Conservation (phyloP, 1,140 invertebrate genomes). For the Epicauta chinensis region DNA sequence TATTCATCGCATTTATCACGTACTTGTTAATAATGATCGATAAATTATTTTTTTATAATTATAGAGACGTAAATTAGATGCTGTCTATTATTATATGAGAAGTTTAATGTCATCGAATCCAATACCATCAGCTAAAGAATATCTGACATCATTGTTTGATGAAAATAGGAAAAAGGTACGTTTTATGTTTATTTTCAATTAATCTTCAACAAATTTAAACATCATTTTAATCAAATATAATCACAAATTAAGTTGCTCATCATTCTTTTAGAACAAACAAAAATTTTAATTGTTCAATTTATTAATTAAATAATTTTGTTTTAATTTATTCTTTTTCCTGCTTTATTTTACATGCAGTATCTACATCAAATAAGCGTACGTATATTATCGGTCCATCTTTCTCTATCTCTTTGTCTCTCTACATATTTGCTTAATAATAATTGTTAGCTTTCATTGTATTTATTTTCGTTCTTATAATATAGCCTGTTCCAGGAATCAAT, state of each 20-base stretch:
- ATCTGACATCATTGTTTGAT: conserved; percentile 82
- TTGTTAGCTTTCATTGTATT: no score
- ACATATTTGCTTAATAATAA: no score
- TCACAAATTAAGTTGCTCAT: not conserved
- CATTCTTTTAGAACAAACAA: not conserved
- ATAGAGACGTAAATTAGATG: conserved; percentile 87
- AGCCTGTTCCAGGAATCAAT: no score
- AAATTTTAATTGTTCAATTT: not conserved
- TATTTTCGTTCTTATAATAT: no score
- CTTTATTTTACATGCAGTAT: conserved; percentile 46
- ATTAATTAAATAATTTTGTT: no score
- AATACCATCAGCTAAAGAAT: conserved; percentile 82
- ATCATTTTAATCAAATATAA: not conserved
- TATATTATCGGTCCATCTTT: conserved; percentile 37
- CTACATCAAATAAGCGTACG: conserved; percentile 54
- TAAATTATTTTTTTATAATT: conserved; percentile 33
- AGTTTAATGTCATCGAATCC: conserved; percentile 92
- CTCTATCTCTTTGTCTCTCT: no score
- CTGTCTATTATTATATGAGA: conserved; percentile 95
- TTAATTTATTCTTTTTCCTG: conserved; percentile 42
- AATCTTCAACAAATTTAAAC: not conserved
- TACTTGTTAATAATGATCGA: no score
- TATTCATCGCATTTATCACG: no score
- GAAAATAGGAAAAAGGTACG: conserved; percentile 88
- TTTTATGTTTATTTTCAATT: conserved; percentile 18